These are phyloP conservation scores for Zygaena filipendulae DNA, from an alignment of 2,888 invertebrate species.

Conservation along the genomic window DNA sequence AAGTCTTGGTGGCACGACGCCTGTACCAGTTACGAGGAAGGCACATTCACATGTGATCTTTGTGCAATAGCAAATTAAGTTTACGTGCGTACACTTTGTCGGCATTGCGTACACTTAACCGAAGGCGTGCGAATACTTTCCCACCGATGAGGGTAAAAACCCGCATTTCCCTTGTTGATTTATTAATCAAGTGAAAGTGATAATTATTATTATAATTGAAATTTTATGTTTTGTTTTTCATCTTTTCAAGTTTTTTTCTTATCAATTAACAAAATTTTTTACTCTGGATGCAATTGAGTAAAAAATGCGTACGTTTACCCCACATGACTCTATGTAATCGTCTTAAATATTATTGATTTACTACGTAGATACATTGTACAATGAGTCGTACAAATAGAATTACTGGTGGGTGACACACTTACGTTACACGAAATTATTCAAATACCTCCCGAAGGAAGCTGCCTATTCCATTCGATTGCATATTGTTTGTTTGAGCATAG, in stretches of 20 bases:
- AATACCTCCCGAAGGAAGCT: no score
- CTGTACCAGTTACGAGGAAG: conserved; percentile 3
- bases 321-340: background rate
- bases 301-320: background rate
- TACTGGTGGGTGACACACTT: no score
- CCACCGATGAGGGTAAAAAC: conserved; percentile 1
- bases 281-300: background rate
- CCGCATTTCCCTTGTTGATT: background rate
- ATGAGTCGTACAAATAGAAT: no score
- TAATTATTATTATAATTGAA: background rate
- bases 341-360: no score
- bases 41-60: conserved; percentile 2
- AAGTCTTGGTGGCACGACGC: conserved; percentile 5
- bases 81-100: background rate
- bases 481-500: no score
- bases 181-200: background rate
- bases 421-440: no score
- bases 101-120: background rate
- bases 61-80: background rate
- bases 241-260: background rate
- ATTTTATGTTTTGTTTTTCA: background rate
- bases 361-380: no score
- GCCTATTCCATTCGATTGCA: no score
- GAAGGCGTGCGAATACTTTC: conserved; percentile 2
- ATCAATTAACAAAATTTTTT: background rate